A percentile compares a stretch with the other conserved stretches of the same genome.
Conservation (phyloP, 2,797 vertebrate species). For the Avahi laniger region DNA sequence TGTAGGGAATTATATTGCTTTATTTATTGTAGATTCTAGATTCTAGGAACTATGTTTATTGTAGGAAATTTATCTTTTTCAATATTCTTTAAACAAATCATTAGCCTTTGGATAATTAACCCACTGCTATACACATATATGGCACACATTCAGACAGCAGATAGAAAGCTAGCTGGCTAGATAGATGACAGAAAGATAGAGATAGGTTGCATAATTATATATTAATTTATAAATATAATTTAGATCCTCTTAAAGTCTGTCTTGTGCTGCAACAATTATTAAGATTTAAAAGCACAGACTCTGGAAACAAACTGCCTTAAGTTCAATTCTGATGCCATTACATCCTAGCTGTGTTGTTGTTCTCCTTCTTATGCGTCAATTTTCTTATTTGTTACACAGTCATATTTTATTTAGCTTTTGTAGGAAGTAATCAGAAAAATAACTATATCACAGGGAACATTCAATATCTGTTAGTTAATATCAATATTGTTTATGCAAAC, state of each 20-base stretch:
- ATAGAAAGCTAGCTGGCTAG: neutral
- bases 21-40: neutral
- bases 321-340: neutral
- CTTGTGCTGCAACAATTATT: neutral
- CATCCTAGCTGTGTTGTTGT: neutral
- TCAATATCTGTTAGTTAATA: neutral
- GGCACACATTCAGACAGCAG: neutral
- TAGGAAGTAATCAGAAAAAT: neutral
- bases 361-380: neutral
- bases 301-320: neutral
- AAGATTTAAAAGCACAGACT: neutral
- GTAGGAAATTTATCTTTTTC: neutral
- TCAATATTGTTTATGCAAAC: neutral
- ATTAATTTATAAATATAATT: neutral
- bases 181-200: neutral
- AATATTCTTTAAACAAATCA: slow-evolving; percentile 23
- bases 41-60: neutral
- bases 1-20: neutral
- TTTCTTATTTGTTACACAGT: neutral
- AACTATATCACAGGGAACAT: neutral
- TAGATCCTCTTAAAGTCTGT: neutral
- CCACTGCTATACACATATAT: neutral
- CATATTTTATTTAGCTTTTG: neutral
- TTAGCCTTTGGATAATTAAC: slow-evolving; percentile 6
- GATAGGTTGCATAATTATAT: neutral